Base-by-base conservation (phyloP, 2,113 vertebrate genomes). In the Pseudopodoces humilis region DNA sequence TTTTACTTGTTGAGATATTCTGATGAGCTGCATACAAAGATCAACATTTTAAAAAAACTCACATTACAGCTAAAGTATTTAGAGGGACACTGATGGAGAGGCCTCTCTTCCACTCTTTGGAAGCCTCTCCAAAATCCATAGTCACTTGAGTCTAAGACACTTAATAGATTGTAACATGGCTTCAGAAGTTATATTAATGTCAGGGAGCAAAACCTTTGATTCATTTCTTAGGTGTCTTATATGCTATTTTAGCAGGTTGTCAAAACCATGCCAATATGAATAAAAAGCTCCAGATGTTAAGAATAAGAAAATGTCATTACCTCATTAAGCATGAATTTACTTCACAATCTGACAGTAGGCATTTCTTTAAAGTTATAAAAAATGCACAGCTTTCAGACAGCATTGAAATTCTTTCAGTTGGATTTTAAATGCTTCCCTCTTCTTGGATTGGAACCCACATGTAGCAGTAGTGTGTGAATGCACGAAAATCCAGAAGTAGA, bases 271-370 rank as follows among this genome's bases (percentile, higher is more conserved):
- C 68, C 76, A 81, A 47, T 67, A 81, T 75, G 80, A 86, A 86
- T 75, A 92, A 94, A 97, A 90, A 80, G 22, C 22, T 83, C 47
- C 64, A 88, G 53, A 74, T 86, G 31, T 65, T 65, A 82, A 89
- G 50, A 64, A 91, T 44, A 47, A 85, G 52, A 80, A 95, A 85
- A 86, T 88, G 68, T 85, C 55, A 31, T 65, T 92, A 14, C 60
- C n/a, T 82, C 92, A 81, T 71, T 89, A 83, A 88, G 87, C 59
- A 68, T 86, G 35, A 74, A 31, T 94, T 95, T 92, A 67, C 47
- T 87, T 94, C 60, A 77, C 19, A 68, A 43, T 67, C 44, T 83
- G 55, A 77, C n/a, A 86, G 67, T 39, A 77, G 44, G 19, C 85
- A 50, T 93, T 91, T 71, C 33, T 35, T 83, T 69, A 70, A 88